Evolutionary conservation across 2,797 vertebrate genomes (phyloP).

Genomic region (Manis crassicaudata): DNA sequence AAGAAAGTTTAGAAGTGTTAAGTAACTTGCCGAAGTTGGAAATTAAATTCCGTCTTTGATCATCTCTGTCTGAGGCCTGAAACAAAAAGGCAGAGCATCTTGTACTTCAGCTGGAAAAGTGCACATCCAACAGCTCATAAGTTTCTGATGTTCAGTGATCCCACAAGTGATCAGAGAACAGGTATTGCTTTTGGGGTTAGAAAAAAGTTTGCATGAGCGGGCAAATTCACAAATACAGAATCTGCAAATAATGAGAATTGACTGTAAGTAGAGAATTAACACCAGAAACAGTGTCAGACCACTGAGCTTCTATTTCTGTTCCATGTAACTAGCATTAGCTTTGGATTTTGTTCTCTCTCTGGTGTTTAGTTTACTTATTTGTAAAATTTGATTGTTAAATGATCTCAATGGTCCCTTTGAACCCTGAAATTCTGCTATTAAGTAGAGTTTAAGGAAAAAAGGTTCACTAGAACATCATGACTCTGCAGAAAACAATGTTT

Average conservation of each 20-base stretch:
- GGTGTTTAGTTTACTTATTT: neutral
- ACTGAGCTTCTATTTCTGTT: neutral
- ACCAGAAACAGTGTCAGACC: neutral
- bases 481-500: neutral
- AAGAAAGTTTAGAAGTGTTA: neutral
- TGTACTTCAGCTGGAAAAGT: neutral
- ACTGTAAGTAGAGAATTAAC: neutral
- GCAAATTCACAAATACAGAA: neutral
- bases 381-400: neutral
- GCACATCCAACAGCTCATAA: neutral
- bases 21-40: neutral
- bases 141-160: neutral
- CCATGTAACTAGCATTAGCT: neutral
- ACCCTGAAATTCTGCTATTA: neutral
- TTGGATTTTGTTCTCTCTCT: neutral
- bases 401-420: neutral
- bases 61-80: neutral
- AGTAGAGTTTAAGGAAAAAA: neutral
- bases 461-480: neutral
- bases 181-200: neutral
- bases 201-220: neutral
- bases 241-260: neutral
- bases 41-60: neutral
- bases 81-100: neutral
- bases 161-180: neutral